Conservation (phyloP, 2,888 invertebrate species). For the Carterocephalus palaemon region DNA sequence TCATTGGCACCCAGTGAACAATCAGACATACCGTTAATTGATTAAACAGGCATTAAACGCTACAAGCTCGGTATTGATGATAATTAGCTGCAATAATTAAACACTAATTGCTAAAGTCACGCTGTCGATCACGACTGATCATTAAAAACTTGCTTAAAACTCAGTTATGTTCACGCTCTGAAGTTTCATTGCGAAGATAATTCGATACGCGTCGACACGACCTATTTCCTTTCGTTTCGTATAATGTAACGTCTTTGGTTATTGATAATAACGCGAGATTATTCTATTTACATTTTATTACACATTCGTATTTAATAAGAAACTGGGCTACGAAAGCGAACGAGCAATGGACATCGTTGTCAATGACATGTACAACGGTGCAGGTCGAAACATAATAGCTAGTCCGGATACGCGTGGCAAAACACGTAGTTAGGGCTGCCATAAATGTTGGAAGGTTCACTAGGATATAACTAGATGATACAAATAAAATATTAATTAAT, state of each 20-base stretch:
- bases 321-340: neutral
- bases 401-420: constrained; percentile 31
- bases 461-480: too few species aligned
- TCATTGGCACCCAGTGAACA: constrained; percentile 19
- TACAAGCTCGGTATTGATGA: constrained; percentile 19
- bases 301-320: neutral
- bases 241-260: constrained; percentile 14
- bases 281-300: constrained; percentile 4
- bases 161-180: constrained; percentile 18
- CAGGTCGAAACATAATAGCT: constrained; percentile 29
- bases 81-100: constrained; percentile 33
- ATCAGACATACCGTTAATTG: constrained; percentile 16
- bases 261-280: neutral
- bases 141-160: constrained; percentile 16
- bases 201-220: constrained; percentile 8
- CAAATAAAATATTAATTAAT: too few species aligned
- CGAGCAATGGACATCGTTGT: constrained; percentile 6
- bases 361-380: constrained; percentile 1
- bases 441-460: too few species aligned
- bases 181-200: constrained; percentile 15
- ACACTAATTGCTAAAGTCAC: constrained; percentile 32
- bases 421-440: constrained; percentile 29
- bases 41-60: constrained; percentile 8
- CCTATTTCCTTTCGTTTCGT: constrained; percentile 16
- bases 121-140: constrained; percentile 28